Evolutionary conservation across 64 coral and sea anemone genomes (phyloP).

Genomic region (Orbicella faveolata): DNA sequence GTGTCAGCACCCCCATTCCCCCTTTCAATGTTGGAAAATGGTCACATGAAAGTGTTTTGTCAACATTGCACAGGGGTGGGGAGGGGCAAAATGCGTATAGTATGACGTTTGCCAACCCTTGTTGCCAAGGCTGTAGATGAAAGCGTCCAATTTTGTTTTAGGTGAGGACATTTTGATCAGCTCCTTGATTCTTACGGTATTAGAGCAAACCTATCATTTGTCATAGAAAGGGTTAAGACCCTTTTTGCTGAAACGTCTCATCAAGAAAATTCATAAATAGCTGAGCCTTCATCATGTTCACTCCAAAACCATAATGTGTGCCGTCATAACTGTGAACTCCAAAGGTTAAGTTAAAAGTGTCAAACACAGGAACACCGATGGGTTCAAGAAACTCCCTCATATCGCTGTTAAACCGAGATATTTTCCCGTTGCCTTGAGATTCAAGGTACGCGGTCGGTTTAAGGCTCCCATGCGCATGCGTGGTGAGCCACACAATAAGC

Average conservation of each 20-base stretch:
- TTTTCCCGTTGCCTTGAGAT: conserved; percentile 45
- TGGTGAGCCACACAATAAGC: conserved; percentile 59
- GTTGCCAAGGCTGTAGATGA: no score
- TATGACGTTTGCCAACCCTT: no score
- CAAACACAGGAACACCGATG: conserved; percentile 46
- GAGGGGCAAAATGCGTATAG: no score
- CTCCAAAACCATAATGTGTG: conserved; percentile 72
- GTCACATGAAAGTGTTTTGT: no score
- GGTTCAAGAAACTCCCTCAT: conserved; percentile 53
- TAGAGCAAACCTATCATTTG: not conserved
- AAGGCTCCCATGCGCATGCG: conserved; percentile 68
- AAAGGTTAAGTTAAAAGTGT: conserved; percentile 60
- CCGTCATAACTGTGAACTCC: conserved; percentile 81
- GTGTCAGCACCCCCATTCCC: no score
- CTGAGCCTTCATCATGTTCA: conserved; percentile 75
- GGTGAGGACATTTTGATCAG: no score
- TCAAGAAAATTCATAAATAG: conserved; percentile 68
- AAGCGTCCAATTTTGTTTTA: no score
- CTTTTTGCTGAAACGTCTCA: not conserved
- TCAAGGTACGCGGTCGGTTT: conserved; percentile 55
- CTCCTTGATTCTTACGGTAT: no score
- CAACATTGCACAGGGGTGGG: no score
- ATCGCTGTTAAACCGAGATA: conserved; percentile 38
- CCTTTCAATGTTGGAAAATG: no score
- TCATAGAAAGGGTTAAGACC: not conserved